Base-by-base conservation (phyloP, 2,113 vertebrate species). In the Siphamia tubifer region DNA sequence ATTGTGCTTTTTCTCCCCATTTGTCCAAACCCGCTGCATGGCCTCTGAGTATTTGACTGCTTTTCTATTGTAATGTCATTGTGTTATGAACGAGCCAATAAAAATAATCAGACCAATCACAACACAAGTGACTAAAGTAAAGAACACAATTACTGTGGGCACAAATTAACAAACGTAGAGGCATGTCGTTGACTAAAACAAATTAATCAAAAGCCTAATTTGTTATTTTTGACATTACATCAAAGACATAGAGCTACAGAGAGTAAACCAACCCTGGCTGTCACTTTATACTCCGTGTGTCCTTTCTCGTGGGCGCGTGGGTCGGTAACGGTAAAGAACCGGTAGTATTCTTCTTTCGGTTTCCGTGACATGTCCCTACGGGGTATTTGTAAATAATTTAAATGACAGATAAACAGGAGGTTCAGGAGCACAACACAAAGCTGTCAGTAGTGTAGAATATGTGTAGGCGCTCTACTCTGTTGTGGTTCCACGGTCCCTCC, bases 261-360 rank as follows among this genome's bases (percentile, higher is more conserved):
- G 27, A 2, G 6, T 5, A 57, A 54, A 89, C 92, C 86, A 28
- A 97, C 96, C 94, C 94, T 88, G 2, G 94, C 96, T 8, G 91
- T 91, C 30, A 97, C 93, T 93, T 93, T 95, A 80, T 97, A 97
- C 62, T 96, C 96, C 2, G 96, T 96, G 92, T 94, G 90, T 57
- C 96, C 95, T 67, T 95, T 96, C 62, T 95, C 94, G 78, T 97
- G 94, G 16, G 90, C 87, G 21, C 95, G 92, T 24, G 93, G 88
- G 2, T 96, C 94, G 4, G 90, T 90, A n/a, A 97, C 96, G 2
- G 87, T 71, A 43, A 95, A 97, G 58, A 92, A 93, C 0, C 96
- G 91, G 48, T 93, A 68, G 62, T 94, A 93, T 62, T 96, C 94
- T 30, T 96, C 94, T 79, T 94, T 95, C 1, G 56, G 21, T 68